Base-by-base conservation (phyloP, 2,113 vertebrate genomes). In the Neoarius graeffei region DNA sequence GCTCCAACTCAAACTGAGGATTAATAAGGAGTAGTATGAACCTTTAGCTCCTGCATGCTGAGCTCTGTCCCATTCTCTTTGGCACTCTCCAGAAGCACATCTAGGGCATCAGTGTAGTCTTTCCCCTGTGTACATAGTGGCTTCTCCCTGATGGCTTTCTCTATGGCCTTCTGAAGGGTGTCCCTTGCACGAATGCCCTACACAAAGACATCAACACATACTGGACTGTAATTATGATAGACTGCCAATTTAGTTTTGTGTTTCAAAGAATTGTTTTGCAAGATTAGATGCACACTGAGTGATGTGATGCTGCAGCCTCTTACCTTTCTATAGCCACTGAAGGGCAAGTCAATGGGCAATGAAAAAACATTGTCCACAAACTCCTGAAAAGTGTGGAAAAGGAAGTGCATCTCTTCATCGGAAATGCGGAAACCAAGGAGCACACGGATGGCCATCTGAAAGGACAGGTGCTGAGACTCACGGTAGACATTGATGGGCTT, bases 31-130 rank as follows among this genome's bases (percentile, higher is more conserved):
- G 19, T 81, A 35, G 76, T 48, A 52, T 30, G 0, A 92, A 99
- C 98, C 98, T 99, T 99, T 77, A 99, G 94, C 88, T 99, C 98
- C 92, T 99, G 98, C 98, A 99, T 99, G 89, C 96, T 98, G 88
- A 99, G 95, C 93, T 99, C 98, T 23, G 97, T 95, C 87, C 97
- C 97, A 0, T 99, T 97, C 89, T 99, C 98, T 67, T 97, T 98
- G 88, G 97, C 97, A 0, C 98, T 99, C 90, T 97, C 97, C 1
- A 99, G 97, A 92, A 99, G 96, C 86, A 99, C 96, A 85, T 99
- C 98, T 92, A 99, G 91, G 0, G 98, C 98, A 0, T 99, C 98
- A 0, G 95, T 94, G 3, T 99, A 99, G 91, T 99, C 98, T 90
- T 99, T 99, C 87, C 97, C 97, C 89, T 99, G 97, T 0, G 96